Conservation (phyloP, 2,797 vertebrate genomes). For the Zonotrichia albicollis region DNA sequence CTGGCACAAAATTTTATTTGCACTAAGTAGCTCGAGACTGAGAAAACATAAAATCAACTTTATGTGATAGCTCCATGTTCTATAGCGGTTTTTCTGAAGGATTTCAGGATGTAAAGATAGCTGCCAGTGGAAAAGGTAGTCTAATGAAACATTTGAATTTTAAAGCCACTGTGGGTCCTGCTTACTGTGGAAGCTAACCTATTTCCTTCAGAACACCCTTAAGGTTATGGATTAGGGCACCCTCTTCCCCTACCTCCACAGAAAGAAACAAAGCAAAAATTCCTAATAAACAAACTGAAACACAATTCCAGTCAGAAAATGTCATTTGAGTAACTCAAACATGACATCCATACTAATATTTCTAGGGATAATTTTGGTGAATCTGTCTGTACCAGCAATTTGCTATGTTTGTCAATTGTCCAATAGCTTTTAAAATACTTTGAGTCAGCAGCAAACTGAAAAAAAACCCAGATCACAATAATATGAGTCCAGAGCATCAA, state of each 20-base stretch:
- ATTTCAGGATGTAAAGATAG: neutral
- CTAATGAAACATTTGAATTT: neutral
- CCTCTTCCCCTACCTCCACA: fast-evolving
- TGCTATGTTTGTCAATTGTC: neutral
- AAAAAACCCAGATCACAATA: neutral
- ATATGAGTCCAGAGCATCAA: neutral
- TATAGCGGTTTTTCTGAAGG: neutral
- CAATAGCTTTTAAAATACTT: neutral
- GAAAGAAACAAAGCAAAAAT: neutral
- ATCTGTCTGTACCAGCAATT: neutral
- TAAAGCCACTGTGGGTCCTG: neutral
- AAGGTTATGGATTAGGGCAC: neutral
- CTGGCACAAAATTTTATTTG: conserved; percentile 56
- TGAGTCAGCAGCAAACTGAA: neutral
- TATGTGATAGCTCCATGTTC: neutral
- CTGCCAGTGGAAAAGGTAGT: neutral
- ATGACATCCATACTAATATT: neutral
- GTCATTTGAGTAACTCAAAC: neutral
- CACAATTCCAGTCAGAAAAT: neutral
- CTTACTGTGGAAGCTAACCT: neutral
- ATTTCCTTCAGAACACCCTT: neutral
- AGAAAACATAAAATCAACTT: conserved; percentile 19
- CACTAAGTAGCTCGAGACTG: conserved; percentile 12
- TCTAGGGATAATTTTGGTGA: neutral
- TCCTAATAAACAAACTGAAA: neutral